Evolutionary conservation across 2,797 vertebrate species (phyloP).

Genomic region (Rhinogobio ventralis): DNA sequence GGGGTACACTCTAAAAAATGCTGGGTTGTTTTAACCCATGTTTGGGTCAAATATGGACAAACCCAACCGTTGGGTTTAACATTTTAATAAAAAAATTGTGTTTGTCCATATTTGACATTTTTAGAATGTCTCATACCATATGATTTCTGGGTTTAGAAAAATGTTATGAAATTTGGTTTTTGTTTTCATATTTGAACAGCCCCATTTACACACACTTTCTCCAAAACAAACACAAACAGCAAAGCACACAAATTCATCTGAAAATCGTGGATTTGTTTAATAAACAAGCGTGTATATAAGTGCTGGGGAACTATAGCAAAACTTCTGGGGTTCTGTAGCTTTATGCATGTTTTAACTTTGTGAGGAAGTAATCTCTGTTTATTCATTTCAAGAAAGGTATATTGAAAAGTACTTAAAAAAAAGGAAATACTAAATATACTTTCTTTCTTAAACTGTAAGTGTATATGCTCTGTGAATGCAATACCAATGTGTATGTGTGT

Average conservation of each 20-base stretch:
- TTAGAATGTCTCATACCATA: neutral
- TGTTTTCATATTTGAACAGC: neutral
- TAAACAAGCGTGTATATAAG: neutral
- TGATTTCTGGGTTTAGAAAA: neutral
- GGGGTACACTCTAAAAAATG: no score
- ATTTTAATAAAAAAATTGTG: no score
- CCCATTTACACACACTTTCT: neutral
- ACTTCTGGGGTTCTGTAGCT: neutral
- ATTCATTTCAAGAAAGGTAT: neutral
- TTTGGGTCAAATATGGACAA: neutral
- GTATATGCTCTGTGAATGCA: conserved; percentile 19
- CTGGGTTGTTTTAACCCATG: no score
- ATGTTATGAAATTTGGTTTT: neutral
- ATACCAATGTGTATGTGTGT: conserved; percentile 22
- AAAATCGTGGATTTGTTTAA: no score
- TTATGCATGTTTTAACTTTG: conserved; percentile 15
- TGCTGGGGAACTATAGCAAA: neutral
- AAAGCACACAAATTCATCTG: neutral
- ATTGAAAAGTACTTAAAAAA: conserved; percentile 2
- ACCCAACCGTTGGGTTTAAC: no score
- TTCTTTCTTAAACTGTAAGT: conserved; percentile 16
- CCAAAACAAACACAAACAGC: conserved; percentile 12
- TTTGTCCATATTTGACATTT: no score
- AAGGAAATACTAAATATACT: conserved; percentile 1
- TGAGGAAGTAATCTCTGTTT: neutral